Conservation (phyloP, 2,888 invertebrate genomes). For the Torymus texanus region DNA sequence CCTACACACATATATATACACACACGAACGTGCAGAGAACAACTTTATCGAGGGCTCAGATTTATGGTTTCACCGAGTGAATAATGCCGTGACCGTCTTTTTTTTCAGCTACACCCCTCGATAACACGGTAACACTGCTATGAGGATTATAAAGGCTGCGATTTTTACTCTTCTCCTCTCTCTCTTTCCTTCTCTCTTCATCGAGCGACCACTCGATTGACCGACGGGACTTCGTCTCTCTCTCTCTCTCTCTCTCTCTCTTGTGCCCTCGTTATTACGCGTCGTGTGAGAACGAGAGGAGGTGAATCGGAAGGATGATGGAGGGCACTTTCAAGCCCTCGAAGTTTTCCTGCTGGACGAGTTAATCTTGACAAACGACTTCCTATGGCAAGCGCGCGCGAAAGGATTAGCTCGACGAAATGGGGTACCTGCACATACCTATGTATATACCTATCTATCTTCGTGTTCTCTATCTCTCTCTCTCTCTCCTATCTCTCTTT, state of each 20-base stretch:
- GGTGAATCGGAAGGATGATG: conserved; percentile 26
- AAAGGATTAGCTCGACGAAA: not conserved
- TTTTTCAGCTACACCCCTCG: conserved; percentile 51
- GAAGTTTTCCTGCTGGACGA: conserved; percentile 49
- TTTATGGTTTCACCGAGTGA: conserved; percentile 59
- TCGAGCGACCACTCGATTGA: conserved; percentile 19
- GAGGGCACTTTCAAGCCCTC: conserved; percentile 47
- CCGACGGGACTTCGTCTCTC: conserved; percentile 23
- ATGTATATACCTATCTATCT: too few species aligned
- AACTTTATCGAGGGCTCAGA: conserved; percentile 59
- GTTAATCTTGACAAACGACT: conserved; percentile 55
- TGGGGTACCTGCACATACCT: not conserved
- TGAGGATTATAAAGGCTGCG: conserved; percentile 32
- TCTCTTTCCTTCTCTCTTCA: not conserved
- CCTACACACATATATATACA: too few species aligned
- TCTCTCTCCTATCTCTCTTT: too few species aligned
- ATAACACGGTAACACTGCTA: conserved; percentile 6
- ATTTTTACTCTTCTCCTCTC: conserved; percentile 12
- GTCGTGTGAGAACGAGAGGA: conserved; percentile 5
- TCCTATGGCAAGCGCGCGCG: not conserved
- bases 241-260: not conserved
- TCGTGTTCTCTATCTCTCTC: not conserved
- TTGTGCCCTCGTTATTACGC: conserved; percentile 19
- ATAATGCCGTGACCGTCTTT: conserved; percentile 56
- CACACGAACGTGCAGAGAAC: conserved; percentile 29